Percentiles rank a stretch among this genome's conserved stretches.
These are phyloP conservation scores for Gymnoscopelus microlampas DNA, from an alignment of 2,797 vertebrate genomes.

Conservation along the genomic window DNA sequence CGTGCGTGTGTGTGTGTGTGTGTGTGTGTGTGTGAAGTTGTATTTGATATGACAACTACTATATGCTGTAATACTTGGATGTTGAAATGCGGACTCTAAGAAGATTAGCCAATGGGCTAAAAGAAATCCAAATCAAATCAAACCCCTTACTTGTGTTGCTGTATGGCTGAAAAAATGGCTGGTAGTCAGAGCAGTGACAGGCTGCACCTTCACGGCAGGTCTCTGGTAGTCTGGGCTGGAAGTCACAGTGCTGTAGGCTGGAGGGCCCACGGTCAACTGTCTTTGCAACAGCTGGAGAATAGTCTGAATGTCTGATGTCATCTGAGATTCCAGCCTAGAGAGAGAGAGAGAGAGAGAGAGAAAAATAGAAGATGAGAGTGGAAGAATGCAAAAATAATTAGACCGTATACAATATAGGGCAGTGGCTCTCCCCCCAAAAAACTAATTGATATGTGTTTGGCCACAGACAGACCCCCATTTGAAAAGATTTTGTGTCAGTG, in stretches of 20 bases:
- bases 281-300: constrained; percentile 95
- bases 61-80: no score
- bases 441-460: no score
- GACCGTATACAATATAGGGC: no score
- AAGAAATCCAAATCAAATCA: no score
- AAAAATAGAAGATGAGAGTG: background rate
- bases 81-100: no score
- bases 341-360: constrained; percentile 25
- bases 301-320: constrained; percentile 94
- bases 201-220: constrained; percentile 80
- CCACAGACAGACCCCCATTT: no score
- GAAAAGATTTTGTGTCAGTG: no score
- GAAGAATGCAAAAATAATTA: constrained; percentile 11
- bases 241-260: constrained; percentile 94
- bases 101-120: no score
- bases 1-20: no score
- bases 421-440: no score
- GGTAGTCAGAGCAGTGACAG: constrained; percentile 81
- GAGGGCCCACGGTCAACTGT: constrained; percentile 88
- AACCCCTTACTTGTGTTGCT: constrained; percentile 68
- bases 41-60: no score
- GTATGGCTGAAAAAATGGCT: constrained; percentile 85
- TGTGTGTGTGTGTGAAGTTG: no score
- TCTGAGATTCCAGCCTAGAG: constrained; percentile 93
- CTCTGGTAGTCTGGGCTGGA: constrained; percentile 86